These are phyloP conservation scores for Penaeus indicus DNA, from an alignment of 1,140 invertebrate species.

Conservation along the genomic window DNA sequence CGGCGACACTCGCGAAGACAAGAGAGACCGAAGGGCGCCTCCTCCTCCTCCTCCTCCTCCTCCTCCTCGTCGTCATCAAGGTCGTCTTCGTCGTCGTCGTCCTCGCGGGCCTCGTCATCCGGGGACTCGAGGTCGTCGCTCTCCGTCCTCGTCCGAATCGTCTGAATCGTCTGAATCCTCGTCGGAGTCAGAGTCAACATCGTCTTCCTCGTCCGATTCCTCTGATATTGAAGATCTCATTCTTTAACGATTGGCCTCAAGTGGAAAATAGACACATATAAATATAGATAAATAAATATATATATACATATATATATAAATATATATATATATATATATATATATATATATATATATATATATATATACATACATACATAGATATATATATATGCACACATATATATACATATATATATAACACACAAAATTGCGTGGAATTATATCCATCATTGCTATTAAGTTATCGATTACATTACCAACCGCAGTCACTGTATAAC, in stretches of 20 bases:
- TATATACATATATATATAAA: slow-evolving; percentile 23
- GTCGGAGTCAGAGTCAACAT: background rate
- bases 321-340: background rate
- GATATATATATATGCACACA: too few relatives aligned
- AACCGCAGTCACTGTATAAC: too few relatives aligned
- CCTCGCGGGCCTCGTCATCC: background rate
- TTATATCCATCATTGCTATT: too few relatives aligned
- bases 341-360: too few relatives aligned
- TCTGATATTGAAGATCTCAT: slow-evolving; percentile 9
- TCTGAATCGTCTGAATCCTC: background rate
- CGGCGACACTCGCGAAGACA: background rate
- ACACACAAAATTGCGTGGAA: background rate
- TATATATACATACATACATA: too few relatives aligned
- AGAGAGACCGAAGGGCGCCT: background rate
- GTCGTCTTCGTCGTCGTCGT: background rate
- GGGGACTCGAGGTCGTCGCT: background rate
- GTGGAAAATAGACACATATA: background rate
- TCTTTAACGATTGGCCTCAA: background rate
- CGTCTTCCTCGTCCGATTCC: slow-evolving; percentile 10
- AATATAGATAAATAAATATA: background rate
- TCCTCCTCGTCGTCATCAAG: background rate
- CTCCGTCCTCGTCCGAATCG: slow-evolving; percentile 15
- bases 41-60: background rate
- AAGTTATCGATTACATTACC: too few relatives aligned
- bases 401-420: background rate